Percentiles rank a stretch among this genome's conserved stretches.
These are phyloP conservation scores for Amphipoea oculea DNA, from an alignment of 2,888 invertebrate genomes.

Conservation along the genomic window DNA sequence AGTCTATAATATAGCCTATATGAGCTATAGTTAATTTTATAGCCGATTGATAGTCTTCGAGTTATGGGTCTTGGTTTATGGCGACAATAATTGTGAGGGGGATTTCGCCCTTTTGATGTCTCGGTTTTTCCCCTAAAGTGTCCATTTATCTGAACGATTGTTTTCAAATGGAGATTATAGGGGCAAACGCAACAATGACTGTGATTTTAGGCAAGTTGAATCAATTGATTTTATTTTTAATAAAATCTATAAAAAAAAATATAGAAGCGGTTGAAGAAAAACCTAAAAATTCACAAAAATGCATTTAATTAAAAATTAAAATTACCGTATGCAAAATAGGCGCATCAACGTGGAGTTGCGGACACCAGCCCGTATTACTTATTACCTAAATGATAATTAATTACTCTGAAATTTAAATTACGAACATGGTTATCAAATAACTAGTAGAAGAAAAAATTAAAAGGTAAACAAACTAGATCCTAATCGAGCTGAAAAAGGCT, in stretches of 20 bases:
- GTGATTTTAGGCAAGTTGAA: not conserved
- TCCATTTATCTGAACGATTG: not conserved
- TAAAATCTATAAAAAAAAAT: not conserved
- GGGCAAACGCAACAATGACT: not conserved
- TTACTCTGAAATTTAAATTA: not conserved
- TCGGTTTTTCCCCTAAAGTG: conserved; percentile 23
- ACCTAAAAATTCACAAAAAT: accelerated
- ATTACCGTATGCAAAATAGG: too few species aligned
- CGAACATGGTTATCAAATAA: not conserved
- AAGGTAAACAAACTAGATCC: not conserved
- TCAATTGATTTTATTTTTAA: too few species aligned
- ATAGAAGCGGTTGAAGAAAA: not conserved
- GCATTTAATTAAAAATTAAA: too few species aligned
- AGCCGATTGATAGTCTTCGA: conserved; percentile 53
- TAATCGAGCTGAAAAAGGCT: not conserved
- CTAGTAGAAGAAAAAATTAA: not conserved
- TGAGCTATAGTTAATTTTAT: conserved; percentile 66
- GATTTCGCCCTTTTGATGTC: conserved; percentile 42
- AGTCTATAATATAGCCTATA: conserved; percentile 47
- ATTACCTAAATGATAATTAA: too few species aligned
- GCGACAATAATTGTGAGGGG: conserved; percentile 47
- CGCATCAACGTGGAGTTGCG: too few species aligned
- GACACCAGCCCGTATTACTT: too few species aligned
- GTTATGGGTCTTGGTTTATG: conserved; percentile 53
- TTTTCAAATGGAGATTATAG: not conserved